Evolutionary conservation across 2,113 vertebrate genomes (phyloP).

Genomic region (Seriola quinqueradiata): DNA sequence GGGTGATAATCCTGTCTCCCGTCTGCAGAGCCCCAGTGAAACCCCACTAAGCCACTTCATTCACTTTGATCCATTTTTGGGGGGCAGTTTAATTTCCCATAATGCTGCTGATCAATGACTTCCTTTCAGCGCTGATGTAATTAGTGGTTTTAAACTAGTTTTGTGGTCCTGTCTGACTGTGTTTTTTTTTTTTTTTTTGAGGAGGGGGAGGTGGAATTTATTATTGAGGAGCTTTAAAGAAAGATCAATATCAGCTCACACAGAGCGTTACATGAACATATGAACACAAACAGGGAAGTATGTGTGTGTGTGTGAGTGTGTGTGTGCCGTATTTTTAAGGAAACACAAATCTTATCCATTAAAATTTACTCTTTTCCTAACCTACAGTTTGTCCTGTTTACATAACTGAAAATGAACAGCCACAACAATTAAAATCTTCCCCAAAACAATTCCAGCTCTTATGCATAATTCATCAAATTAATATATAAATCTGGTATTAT

Average conservation of each 20-base stretch:
- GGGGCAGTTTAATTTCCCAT: constrained; percentile 90
- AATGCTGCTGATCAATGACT: constrained; percentile 92
- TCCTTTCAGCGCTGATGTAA: constrained; percentile 93
- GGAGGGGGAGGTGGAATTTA: constrained; percentile 77
- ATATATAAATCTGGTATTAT: constrained; percentile 58
- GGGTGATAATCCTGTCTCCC: constrained; percentile 85
- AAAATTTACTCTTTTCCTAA: constrained; percentile 36
- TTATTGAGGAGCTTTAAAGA: constrained; percentile 86
- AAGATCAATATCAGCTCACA: constrained; percentile 88
- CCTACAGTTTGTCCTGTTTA: constrained; percentile 46
- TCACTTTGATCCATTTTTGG: constrained; percentile 90
- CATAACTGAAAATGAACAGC: constrained; percentile 62
- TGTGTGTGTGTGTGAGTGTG: constrained; percentile 18
- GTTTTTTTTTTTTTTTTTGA: constrained; percentile 46
- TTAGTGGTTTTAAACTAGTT: constrained; percentile 90
- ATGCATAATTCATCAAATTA: constrained; percentile 69
- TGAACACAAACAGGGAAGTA: neutral
- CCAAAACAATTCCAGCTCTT: constrained; percentile 53
- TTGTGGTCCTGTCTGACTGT: constrained; percentile 78
- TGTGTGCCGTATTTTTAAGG: constrained; percentile 7
- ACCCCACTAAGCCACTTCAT: constrained; percentile 86
- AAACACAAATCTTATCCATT: constrained; percentile 31
- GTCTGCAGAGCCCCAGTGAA: constrained; percentile 78
- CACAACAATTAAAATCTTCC: constrained; percentile 55
- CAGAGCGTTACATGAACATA: constrained; percentile 58